These are phyloP conservation scores for Clarias batrachus DNA, from an alignment of 2,113 vertebrate genomes.

Conservation along the genomic window DNA sequence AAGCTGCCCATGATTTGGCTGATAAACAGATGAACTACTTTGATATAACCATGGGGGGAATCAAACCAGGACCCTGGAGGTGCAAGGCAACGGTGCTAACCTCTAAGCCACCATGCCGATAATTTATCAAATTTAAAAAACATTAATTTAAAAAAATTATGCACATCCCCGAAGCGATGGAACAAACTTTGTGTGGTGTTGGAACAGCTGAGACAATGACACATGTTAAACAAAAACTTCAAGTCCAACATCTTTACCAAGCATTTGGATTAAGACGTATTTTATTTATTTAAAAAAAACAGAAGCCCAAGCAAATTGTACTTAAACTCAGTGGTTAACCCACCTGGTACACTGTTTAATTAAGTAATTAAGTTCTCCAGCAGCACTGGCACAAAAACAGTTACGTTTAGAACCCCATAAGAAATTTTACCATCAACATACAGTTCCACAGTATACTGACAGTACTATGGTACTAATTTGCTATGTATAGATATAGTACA, in stretches of 20 bases:
- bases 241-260: not conserved
- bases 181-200: not conserved
- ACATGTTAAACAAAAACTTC: not conserved
- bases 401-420: not conserved
- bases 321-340: not conserved
- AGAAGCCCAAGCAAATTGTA: not conserved
- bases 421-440: too few relatives aligned
- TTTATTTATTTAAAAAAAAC: not conserved
- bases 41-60: conserved; percentile 3
- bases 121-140: not conserved
- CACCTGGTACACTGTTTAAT: not conserved
- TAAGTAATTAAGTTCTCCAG: not conserved
- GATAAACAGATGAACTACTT: not conserved
- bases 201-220: not conserved
- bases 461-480: too few relatives aligned
- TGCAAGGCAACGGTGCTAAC: too few relatives aligned
- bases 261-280: not conserved
- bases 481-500: too few relatives aligned
- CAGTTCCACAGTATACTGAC: too few relatives aligned
- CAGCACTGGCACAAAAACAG: not conserved
- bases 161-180: not conserved
- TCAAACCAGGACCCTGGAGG: not conserved
- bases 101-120: too few relatives aligned
- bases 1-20: conserved; percentile 1
- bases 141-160: not conserved